A percentile compares a stretch with the other conserved stretches of the same genome.
Evolutionary conservation across 2,888 invertebrate genomes (phyloP).

Genomic region (Mythimna pallens): DNA sequence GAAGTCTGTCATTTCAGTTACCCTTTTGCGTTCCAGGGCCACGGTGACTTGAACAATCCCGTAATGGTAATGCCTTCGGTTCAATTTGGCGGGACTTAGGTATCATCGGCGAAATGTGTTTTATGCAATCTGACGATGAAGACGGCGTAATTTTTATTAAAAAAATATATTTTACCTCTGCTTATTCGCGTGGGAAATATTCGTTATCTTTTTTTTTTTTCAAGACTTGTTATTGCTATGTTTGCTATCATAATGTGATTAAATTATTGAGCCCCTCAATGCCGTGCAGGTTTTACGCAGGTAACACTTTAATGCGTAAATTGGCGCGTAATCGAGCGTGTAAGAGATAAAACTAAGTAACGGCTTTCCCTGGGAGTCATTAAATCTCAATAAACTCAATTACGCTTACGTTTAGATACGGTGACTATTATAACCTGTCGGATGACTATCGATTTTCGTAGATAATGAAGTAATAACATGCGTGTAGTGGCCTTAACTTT

Average conservation of each 20-base stretch:
- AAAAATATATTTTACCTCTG: not conserved
- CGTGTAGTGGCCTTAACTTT: constrained; percentile 47
- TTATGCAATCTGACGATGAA: not conserved
- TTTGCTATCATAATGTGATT: not conserved
- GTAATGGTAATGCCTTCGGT: too few species aligned
- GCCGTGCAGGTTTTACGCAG: constrained; percentile 11
- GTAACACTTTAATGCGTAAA: constrained; percentile 43
- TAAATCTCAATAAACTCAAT: constrained; percentile 64
- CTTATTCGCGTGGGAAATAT: not conserved
- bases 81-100: too few species aligned
- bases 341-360: constrained; percentile 55
- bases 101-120: too few species aligned
- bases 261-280: constrained; percentile 14
- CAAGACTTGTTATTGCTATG: not conserved
- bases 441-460: constrained; percentile 61
- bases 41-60: too few species aligned
- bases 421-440: constrained; percentile 44
- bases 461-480: constrained; percentile 57
- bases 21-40: too few species aligned
- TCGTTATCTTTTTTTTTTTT: not conserved
- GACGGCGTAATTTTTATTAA: not conserved
- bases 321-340: constrained; percentile 57
- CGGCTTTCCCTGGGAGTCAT: constrained; percentile 63
- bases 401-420: constrained; percentile 42
- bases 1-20: too few species aligned